These are phyloP conservation scores for Crotalus tigris DNA, from an alignment of 2,113 vertebrate genomes.

Conservation along the genomic window DNA sequence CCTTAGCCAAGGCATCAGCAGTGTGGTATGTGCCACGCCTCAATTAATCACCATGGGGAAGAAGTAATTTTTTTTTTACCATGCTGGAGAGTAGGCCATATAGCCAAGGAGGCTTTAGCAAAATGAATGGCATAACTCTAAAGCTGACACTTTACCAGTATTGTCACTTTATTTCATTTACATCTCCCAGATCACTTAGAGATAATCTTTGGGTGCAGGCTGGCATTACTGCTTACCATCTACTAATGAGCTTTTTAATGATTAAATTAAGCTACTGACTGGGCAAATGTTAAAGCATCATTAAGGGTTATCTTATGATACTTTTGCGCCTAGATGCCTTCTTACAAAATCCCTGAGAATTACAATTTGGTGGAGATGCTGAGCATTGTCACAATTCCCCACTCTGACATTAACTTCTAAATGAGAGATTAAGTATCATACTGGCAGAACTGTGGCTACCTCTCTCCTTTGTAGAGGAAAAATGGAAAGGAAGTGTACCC, in stretches of 20 bases:
- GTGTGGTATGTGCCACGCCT: background rate
- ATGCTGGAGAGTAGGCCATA: background rate
- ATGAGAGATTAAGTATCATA: background rate
- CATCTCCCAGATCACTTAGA: background rate
- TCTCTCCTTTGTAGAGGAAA: background rate
- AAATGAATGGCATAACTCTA: background rate
- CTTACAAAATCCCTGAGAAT: background rate
- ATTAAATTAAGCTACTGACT: background rate
- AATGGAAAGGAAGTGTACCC: background rate
- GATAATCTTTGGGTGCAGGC: background rate
- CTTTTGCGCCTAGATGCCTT: background rate
- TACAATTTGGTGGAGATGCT: background rate
- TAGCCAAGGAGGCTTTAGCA: constrained; percentile 1
- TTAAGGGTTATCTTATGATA: background rate
- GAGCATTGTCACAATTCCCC: background rate
- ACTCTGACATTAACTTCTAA: background rate
- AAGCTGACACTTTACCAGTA: background rate
- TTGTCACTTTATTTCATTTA: background rate
- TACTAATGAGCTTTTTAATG: background rate
- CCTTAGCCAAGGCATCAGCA: background rate
- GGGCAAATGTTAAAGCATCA: background rate
- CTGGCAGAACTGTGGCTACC: background rate
- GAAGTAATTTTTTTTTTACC: background rate
- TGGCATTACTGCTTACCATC: background rate
- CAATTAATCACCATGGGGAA: background rate